Conservation (phyloP, 2,113 vertebrate species). For the Indri indri region DNA sequence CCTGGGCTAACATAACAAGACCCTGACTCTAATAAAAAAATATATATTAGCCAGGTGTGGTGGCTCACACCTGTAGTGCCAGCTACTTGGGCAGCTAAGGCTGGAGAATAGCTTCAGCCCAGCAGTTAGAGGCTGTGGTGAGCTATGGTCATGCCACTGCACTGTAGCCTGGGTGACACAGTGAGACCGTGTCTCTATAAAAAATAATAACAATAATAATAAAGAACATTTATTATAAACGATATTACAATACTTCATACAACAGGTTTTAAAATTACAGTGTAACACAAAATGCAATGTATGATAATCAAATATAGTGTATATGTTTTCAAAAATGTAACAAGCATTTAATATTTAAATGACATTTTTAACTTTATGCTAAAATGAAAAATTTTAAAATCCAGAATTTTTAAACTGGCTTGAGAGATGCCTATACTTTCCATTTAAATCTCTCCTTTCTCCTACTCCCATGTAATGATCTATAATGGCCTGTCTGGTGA, state of each 20-base stretch:
- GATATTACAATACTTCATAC: slow-evolving; percentile 19
- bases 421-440: neutral
- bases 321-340: neutral
- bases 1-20: no score
- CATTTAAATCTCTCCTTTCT: neutral
- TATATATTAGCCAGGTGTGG: no score
- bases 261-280: slow-evolving; percentile 39
- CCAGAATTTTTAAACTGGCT: neutral
- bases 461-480: neutral
- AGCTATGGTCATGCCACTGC: no score
- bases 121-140: no score
- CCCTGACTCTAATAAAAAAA: no score
- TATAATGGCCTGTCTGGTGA: neutral
- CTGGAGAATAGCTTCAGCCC: no score
- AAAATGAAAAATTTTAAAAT: neutral
- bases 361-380: neutral
- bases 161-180: no score
- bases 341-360: neutral
- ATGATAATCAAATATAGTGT: neutral
- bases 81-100: no score
- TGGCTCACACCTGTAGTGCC: no score
- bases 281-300: slow-evolving; percentile 36
- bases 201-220: no score
- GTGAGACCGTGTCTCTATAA: no score
- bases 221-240: slow-evolving; percentile 7